Evolutionary conservation across 1,140 invertebrate species (phyloP).

Genomic region (Vanessa tameamea): DNA sequence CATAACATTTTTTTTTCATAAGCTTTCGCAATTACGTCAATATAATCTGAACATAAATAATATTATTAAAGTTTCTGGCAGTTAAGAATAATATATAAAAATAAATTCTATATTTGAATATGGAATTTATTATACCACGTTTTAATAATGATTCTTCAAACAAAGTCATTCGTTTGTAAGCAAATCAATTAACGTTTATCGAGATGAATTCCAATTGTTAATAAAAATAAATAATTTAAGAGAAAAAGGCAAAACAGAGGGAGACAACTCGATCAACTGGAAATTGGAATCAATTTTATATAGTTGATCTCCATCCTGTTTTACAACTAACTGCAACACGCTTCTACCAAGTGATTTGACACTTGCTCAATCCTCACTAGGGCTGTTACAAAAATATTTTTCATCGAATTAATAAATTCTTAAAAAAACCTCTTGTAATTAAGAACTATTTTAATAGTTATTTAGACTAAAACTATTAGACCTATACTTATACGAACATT

Average conservation of each 20-base stretch:
- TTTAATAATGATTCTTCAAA: not conserved
- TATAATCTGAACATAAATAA: no score
- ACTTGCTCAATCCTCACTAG: constrained; percentile 51
- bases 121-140: no score
- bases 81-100: no score
- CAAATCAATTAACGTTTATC: not conserved
- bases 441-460: no score
- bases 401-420: not conserved
- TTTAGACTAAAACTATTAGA: no score
- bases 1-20: no score
- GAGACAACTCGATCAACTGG: constrained; percentile 23
- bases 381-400: constrained; percentile 37
- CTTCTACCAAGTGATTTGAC: constrained; percentile 52
- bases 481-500: no score
- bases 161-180: not conserved
- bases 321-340: constrained; percentile 38
- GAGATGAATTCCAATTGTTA: not conserved
- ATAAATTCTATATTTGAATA: no score
- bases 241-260: not conserved
- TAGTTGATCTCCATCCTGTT: constrained; percentile 40
- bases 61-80: no score
- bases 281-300: constrained; percentile 36
- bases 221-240: not conserved
- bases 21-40: no score
- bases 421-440: not conserved